Evolutionary conservation across 2,113 vertebrate genomes (phyloP), one percentile per base, ranked within the genome.

Genomic region (Mionectes macconnelli): DNA sequence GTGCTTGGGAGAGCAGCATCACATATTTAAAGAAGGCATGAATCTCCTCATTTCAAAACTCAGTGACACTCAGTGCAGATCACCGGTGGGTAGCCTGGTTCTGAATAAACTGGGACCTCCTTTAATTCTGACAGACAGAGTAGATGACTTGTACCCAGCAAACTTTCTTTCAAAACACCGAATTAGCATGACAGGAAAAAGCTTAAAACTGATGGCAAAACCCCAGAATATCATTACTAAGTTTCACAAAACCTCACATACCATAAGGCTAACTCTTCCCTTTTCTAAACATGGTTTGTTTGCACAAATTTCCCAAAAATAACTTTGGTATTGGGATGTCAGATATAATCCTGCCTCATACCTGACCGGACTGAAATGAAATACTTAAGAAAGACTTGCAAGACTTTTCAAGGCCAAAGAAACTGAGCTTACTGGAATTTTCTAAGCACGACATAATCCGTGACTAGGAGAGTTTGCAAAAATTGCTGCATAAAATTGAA

Each of bases 311-410:
- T 81, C 64, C 83, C 40, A 49, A 39, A 92, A 96, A 95, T 96
- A 96, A 68, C 73, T 74, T 80, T 49, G 72, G 85, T 88, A 13
- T 67, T 81, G 90, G 94, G 92, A 93, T 84, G 44, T 52, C 85
- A 88, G 85, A 90, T 93, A 88, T 44, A 60, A 55, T 77, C 35
- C 64, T 9, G 4, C 81, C 37, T 96, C 57, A 47, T 59, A 75
- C 82, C 59, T 90, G 35, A 25, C 10, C 84, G 47, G 56, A 56
- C 22, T 53, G 83, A 81, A 49, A 70, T n/a, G 44, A 92, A 80
- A 88, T 81, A 60, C 56, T 88, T 70, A 59, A 74, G 67, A 91
- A 87, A 85, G 72, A 6, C 33, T 89, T 31, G 45, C 31, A 86
- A 86, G 62, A 52, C 25, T 69, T 93, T 80, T n/a, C 40, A 93